Evolutionary conservation across 2,113 vertebrate species (phyloP).

Genomic region (Hystrix cristata): DNA sequence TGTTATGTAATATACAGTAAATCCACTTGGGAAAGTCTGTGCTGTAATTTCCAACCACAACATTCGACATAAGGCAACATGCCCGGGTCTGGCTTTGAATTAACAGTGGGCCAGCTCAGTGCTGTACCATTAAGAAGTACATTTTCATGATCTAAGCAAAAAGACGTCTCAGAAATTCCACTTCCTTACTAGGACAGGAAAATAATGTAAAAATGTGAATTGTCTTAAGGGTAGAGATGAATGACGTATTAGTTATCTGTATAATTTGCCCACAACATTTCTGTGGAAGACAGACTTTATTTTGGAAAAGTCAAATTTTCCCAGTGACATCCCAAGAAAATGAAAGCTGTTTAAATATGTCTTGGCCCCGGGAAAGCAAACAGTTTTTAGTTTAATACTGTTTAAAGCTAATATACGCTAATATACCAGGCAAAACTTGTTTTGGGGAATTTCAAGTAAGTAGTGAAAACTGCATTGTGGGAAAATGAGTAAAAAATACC

Average conservation of each 20-base stretch:
- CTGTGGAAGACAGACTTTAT: background rate
- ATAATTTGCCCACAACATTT: background rate
- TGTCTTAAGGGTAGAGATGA: background rate
- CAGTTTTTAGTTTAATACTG: background rate
- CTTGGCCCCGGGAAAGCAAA: background rate
- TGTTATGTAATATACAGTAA: conserved; percentile 22
- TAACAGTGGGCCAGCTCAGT: conserved; percentile 65
- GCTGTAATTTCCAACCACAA: conserved; percentile 68
- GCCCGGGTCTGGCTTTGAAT: conserved; percentile 66
- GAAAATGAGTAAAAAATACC: background rate
- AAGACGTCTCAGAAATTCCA: conserved; percentile 60
- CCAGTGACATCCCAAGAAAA: background rate
- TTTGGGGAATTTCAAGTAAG: background rate
- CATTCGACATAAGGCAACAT: conserved; percentile 43
- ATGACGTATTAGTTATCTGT: conserved; percentile 5
- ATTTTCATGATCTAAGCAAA: conserved; percentile 26
- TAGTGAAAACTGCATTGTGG: background rate
- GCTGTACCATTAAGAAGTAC: background rate
- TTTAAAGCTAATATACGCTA: background rate
- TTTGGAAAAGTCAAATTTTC: background rate
- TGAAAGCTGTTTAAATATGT: background rate
- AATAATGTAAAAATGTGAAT: background rate
- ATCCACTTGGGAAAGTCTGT: conserved; percentile 34
- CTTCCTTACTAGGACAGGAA: background rate
- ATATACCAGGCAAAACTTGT: background rate